A percentile compares a stretch with the other conserved stretches of the same genome.
Evolutionary conservation across 1,140 invertebrate genomes (phyloP).

Genomic region (Latrodectus geometricus): DNA sequence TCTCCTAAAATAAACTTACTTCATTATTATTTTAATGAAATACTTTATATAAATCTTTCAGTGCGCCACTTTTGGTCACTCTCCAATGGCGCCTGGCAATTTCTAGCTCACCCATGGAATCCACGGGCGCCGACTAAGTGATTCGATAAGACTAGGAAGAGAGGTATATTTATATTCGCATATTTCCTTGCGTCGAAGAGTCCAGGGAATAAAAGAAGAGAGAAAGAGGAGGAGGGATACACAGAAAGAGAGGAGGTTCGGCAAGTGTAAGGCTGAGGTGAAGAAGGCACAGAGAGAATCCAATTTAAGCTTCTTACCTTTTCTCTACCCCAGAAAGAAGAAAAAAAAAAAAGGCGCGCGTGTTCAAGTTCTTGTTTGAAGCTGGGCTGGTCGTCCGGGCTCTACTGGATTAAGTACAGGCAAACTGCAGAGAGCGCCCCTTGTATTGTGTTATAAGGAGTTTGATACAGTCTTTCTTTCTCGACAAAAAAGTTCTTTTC

Average conservation of each 20-base stretch:
- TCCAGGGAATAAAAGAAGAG: neutral
- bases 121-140: slow-evolving; percentile 36
- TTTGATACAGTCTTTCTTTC: neutral
- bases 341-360: slow-evolving; percentile 26
- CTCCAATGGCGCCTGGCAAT: neutral
- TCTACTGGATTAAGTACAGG: slow-evolving; percentile 42
- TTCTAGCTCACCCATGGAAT: slow-evolving; percentile 26
- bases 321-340: slow-evolving; percentile 8
- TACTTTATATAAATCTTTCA: too few species aligned
- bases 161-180: slow-evolving; percentile 23
- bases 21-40: too few species aligned
- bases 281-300: slow-evolving; percentile 49
- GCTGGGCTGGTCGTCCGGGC: slow-evolving; percentile 5
- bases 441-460: neutral
- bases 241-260: slow-evolving; percentile 4
- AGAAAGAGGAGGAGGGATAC: neutral
- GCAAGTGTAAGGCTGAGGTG: slow-evolving; percentile 51
- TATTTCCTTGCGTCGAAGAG: neutral
- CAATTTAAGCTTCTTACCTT: slow-evolving; percentile 57
- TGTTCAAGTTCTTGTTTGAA: slow-evolving; percentile 52
- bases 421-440: neutral
- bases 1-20: too few species aligned
- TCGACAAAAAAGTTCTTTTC: neutral
- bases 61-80: too few species aligned
- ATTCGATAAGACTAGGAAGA: slow-evolving; percentile 41